Base-by-base conservation (phyloP, 2,113 vertebrate genomes). In the Paramisgurnus dabryanus region DNA sequence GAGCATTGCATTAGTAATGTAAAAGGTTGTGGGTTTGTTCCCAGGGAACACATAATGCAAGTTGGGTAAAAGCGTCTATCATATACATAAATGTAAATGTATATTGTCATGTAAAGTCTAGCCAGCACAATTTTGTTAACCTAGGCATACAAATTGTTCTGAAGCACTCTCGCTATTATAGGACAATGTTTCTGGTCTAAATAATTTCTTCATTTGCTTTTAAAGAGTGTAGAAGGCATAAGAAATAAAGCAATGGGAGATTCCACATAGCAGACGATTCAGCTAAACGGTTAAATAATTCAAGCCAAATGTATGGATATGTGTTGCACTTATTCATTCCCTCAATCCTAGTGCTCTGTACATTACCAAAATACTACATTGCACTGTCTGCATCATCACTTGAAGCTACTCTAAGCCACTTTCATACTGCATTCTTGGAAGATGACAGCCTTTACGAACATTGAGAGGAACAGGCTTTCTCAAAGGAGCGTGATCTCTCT, bases 301-400 rank as follows among this genome's bases (percentile, higher is more conserved):
- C 74, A 87, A 86, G 84, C 67, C 71, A 0, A n/a, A 80, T 80
- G 65, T 75, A 82, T 88, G 22, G 22, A 22, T 22, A 22, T 22
- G 22, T 88, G 84, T 70, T 72, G 49, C 41, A 76, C 89, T 91
- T 92, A 77, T 66, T 83, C 71, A 87, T 81, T 82, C 83, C 67
- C 71, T 61, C 55, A 80, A 50, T 67, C 47, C 64, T 7, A 55
- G 67, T 18, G 15, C 73, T 39, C n/a, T n/a, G 17, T 60, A 69
- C 67, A 64, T 75, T 68, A 80, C 81, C 78, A 63, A 65, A 68
- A 83, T 80, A 65, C 65, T 34, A 74, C 45, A 17, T 50, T 76
- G 65, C 61, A 60, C 3, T 40, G 57, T 39, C 57, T 50, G 61
- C 57, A 53, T 74, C 64, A 64, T 40, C 8, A 43, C 11, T 47